Conservation (phyloP, 2,797 vertebrate species). For the Enteromius trimaculatus region DNA sequence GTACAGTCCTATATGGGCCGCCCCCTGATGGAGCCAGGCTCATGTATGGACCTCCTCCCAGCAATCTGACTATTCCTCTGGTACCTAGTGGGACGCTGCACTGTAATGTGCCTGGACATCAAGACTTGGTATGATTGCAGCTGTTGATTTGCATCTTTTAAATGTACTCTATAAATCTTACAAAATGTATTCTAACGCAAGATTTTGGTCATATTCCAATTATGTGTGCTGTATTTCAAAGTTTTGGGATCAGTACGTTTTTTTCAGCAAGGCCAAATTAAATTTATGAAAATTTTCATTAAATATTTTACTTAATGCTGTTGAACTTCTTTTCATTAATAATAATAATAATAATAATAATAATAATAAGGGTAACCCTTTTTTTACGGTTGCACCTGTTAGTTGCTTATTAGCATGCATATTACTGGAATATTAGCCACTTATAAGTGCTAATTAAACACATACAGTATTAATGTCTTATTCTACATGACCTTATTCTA, state of each 20-base stretch:
- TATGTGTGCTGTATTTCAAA: background rate
- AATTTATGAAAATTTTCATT: background rate
- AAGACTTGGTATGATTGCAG: slow-evolving; percentile 71
- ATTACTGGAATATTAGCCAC: no score
- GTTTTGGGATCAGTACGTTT: background rate
- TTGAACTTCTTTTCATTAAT: background rate
- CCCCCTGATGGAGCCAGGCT: slow-evolving; percentile 75
- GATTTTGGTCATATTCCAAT: background rate
- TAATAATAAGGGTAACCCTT: no score
- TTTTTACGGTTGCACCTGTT: no score
- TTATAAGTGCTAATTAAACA: no score
- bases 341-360: background rate
- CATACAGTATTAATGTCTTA: no score
- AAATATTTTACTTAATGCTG: background rate
- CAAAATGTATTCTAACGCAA: background rate
- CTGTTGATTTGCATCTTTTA: background rate
- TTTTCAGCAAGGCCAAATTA: background rate
- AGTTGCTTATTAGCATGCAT: no score
- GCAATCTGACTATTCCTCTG: slow-evolving; percentile 72
- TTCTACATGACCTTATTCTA: no score
- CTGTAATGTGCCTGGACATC: slow-evolving; percentile 83
- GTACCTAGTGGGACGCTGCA: slow-evolving; percentile 76
- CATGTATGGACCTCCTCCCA: slow-evolving; percentile 76
- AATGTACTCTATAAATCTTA: background rate
- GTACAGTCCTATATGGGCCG: slow-evolving; percentile 74